Conservation (phyloP, 2,888 invertebrate species). For the Bibio marci region DNA sequence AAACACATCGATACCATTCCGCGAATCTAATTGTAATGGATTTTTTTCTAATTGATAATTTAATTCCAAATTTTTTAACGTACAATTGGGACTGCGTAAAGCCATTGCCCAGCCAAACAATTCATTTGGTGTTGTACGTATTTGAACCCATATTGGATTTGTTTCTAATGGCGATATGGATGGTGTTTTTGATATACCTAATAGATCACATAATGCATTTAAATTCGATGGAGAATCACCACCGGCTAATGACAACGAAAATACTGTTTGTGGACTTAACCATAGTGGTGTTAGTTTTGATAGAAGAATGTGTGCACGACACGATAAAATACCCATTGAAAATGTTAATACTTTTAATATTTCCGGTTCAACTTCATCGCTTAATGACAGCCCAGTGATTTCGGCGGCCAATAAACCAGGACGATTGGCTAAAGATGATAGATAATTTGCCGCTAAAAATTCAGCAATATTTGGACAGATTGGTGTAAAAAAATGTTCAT, state of each 20-base stretch:
- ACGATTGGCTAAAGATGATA: constrained; percentile 34
- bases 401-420: constrained; percentile 33
- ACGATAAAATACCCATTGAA: constrained; percentile 33
- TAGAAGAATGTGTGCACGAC: constrained; percentile 32
- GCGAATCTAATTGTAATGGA: constrained; percentile 17
- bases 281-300: constrained; percentile 33
- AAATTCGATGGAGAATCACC: constrained; percentile 35
- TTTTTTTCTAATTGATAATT: constrained; percentile 33
- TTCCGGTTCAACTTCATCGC: constrained; percentile 30
- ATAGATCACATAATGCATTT: constrained; percentile 32
- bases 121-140: constrained; percentile 31
- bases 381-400: constrained; percentile 21
- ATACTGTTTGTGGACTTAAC: constrained; percentile 33
- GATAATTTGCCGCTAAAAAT: constrained; percentile 36
- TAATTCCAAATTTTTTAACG: constrained; percentile 32
- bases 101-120: constrained; percentile 35
- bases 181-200: constrained; percentile 30
- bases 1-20: constrained; percentile 30
- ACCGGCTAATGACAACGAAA: constrained; percentile 34
- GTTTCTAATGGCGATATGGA: constrained; percentile 25
- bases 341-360: constrained; percentile 28
- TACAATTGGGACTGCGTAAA: constrained; percentile 29
- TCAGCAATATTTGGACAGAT: constrained; percentile 34
- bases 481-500: constrained; percentile 29
- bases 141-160: constrained; percentile 22